Evolutionary conservation across 2,888 invertebrate genomes (phyloP), one percentile per base, ranked within the genome.

Genomic region (Leptura quadrifasciata): DNA sequence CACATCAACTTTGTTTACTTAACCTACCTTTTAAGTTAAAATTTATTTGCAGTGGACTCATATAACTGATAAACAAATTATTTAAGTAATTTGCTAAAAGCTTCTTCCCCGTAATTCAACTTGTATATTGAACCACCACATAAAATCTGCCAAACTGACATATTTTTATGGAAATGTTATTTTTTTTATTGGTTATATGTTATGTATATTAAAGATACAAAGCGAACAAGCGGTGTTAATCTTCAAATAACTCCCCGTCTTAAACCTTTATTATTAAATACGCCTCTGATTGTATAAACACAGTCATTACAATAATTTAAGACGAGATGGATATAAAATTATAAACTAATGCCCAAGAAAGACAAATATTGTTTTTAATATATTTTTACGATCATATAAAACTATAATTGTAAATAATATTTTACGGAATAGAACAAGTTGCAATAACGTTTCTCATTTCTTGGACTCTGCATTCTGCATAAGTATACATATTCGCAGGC

Each of bases 321-420:
- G 83, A 82, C 73, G 81, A 81, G 83, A 83, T 76, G 81, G 80
- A 80, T 80, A 85, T 86, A 86, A 85, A 86, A 86, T 85, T 84
- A 85, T 84, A 84, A 86, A 84, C 82, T 84, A 84, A 86, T 84
- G 85, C 82, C 76, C 82, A 73, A 64, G 80, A 83, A 81, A 82
- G 86, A 86, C 86, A 87, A 86, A 87, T 86, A 87, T 86, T 85
- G 86, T 86, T 85, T 86, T 86, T 84, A 87, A 85, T 86, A 85
- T 86, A 86, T 86, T 86, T 86, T 87, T 86, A 87, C 84, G 84
- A 77, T 68, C 80, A 81, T 75, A 80, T 80, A 82, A 85, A 81
- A 84, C 85, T 85, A 86, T 86, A 85, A 87, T 84, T 85, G 85
- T 86, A 87, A 86, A 86, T 85, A 85, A 85, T 86, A 84, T 84